Conservation (phyloP, 1,140 invertebrate species). For the Sesamia nonagrioides region DNA sequence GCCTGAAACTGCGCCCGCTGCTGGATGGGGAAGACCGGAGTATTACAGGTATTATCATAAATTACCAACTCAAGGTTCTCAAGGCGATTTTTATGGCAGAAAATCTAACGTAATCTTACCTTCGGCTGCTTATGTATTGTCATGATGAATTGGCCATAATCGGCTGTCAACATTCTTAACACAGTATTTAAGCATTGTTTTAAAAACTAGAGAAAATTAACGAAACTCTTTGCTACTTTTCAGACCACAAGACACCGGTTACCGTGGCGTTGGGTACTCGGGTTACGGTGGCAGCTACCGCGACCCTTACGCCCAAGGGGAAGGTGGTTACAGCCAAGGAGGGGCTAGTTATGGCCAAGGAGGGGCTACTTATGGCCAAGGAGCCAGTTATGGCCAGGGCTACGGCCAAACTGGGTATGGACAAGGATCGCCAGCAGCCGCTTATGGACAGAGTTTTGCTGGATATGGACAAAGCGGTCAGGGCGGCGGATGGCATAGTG, state of each 20-base stretch:
- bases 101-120: too few species aligned
- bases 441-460: constrained; percentile 25
- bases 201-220: too few species aligned
- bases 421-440: not conserved
- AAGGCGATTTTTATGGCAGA: too few species aligned
- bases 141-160: too few species aligned
- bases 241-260: constrained; percentile 30
- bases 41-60: constrained; percentile 66
- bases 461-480: constrained; percentile 27
- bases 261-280: constrained; percentile 21
- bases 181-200: too few species aligned
- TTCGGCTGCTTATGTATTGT: too few species aligned
- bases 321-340: constrained; percentile 6
- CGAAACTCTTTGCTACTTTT: not conserved
- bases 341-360: constrained; percentile 13
- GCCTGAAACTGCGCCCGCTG: constrained; percentile 73
- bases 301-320: constrained; percentile 24
- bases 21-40: constrained; percentile 69
- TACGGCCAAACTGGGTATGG: constrained; percentile 18
- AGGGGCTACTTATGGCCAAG: not conserved
- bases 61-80: too few species aligned
- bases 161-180: too few species aligned
- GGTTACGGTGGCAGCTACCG: constrained; percentile 16
- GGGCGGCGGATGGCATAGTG: constrained; percentile 52
- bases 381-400: not conserved